phyloP scores from a whole-genome alignment of 2,888 invertebrate genomes.

The Rhorus exstirpatorius region DNA sequence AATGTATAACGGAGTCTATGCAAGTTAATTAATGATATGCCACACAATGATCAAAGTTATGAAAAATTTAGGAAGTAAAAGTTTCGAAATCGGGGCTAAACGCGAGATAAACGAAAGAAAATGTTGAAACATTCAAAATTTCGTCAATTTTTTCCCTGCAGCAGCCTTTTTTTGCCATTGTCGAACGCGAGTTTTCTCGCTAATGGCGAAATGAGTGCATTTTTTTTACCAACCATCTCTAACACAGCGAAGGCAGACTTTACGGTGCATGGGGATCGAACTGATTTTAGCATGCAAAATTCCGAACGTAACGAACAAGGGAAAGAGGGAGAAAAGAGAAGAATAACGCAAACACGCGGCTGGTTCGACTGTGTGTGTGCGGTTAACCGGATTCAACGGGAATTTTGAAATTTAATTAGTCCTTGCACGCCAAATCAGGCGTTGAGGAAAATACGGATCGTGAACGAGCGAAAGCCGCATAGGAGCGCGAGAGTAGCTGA shows the following conservation, averaged over 20 bases:
- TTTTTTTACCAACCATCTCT: too few species aligned
- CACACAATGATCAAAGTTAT: too few species aligned
- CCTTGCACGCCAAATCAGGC: constrained; percentile 32
- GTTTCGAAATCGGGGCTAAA: too few species aligned
- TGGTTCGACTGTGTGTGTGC: constrained; percentile 11
- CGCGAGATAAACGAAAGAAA: too few species aligned
- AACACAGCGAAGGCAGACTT: too few species aligned
- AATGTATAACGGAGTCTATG: too few species aligned
- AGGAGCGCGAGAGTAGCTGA: constrained; percentile 4
- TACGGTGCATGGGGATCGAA: background rate
- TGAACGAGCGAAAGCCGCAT: background rate
- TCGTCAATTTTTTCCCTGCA: too few species aligned
- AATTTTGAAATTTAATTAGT: constrained; percentile 64
- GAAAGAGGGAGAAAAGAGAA: constrained; percentile 1
- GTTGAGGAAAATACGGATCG: constrained; percentile 41
- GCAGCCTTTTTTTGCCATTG: too few species aligned
- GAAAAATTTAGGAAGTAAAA: too few species aligned
- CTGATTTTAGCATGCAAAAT: constrained; percentile 17
- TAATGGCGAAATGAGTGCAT: too few species aligned
- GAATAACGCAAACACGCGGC: background rate
- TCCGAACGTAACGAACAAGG: background rate
- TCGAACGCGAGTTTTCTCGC: background rate
- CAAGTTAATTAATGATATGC: too few species aligned
- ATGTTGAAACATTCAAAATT: too few species aligned
- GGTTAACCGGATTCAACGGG: constrained; percentile 40